Evolutionary conservation across 2,888 invertebrate genomes (phyloP).

Genomic region (Thera obeliscata): DNA sequence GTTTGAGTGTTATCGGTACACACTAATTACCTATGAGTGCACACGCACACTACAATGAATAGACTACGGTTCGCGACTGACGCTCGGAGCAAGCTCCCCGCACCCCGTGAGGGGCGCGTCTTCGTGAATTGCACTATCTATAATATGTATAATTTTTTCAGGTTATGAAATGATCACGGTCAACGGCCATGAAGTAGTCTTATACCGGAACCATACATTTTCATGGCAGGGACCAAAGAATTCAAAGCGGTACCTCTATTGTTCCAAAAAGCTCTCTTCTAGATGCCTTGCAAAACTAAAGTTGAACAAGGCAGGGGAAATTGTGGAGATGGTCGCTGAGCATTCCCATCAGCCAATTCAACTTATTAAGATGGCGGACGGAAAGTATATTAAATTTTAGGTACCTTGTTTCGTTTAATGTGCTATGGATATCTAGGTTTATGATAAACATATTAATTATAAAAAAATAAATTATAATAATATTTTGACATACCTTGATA

Average conservation of each 20-base stretch:
- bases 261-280: not conserved
- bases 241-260: conserved; percentile 2
- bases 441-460: too few relatives aligned
- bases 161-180: not conserved
- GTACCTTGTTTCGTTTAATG: not conserved
- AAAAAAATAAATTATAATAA: too few relatives aligned
- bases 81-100: too few relatives aligned
- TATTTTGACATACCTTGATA: too few relatives aligned
- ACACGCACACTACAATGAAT: too few relatives aligned
- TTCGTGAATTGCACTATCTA: too few relatives aligned
- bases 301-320: not conserved
- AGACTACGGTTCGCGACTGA: too few relatives aligned
- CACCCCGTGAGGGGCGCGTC: too few relatives aligned
- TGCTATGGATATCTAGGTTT: too few relatives aligned
- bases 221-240: not conserved
- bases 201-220: not conserved
- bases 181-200: not conserved
- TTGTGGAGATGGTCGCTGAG: not conserved
- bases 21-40: too few relatives aligned
- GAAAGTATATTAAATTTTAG: conserved; percentile 8
- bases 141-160: not conserved
- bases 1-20: too few relatives aligned
- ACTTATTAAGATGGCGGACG: not conserved
- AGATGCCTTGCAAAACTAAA: not conserved
- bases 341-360: not conserved